Evolutionary conservation across 2,113 vertebrate genomes (phyloP), one percentile per base, ranked within the genome.

Genomic region (Aptenodytes patagonicus): DNA sequence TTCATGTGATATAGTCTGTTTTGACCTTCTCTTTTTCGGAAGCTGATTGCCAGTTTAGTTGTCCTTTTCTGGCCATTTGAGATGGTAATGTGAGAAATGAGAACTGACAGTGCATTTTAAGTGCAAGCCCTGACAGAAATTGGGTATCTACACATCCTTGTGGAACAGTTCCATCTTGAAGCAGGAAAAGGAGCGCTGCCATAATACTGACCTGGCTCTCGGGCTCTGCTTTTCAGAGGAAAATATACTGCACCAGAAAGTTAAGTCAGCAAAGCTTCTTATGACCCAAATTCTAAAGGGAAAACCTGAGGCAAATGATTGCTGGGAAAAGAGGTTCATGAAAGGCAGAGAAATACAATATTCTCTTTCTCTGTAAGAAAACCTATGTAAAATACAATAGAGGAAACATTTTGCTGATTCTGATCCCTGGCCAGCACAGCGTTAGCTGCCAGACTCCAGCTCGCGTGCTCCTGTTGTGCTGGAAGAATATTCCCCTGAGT

Each of bases 41-140:
- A 97, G 79, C 76, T 96, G 96, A 97, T 97, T 97, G 95, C 95
- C 88, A 80, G 93, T 96, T 98, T 96, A 96, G 95, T 91, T 88
- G 92, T 96, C 76, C 92, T 87, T 96, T 95, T 97, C 92, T 96
- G 87, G 91, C 92, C 96, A 90, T 95, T 90, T 72, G 92, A 96
- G 94, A 91, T 92, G 91, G 89, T 96, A 97, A 98, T 97, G 90
- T 96, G 96, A 98, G 93, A 97, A 98, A 98, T 98, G 91, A 95
- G 95, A 98, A 92, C 79, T 96, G 98, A 97, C 97, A 95, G 94
- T 70, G 93, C 89, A 85, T 98, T 97, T 98, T 92, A 97, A 98
- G 92, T 92, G 70, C 78, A 95, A 96, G 87, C 85, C 91, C 90
- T 97, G 92, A 90, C 92, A 96, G 90, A 97, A 96, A 97, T 61